Evolutionary conservation across 2,888 invertebrate genomes (phyloP).

Genomic region (Philhelius pedissequus): DNA sequence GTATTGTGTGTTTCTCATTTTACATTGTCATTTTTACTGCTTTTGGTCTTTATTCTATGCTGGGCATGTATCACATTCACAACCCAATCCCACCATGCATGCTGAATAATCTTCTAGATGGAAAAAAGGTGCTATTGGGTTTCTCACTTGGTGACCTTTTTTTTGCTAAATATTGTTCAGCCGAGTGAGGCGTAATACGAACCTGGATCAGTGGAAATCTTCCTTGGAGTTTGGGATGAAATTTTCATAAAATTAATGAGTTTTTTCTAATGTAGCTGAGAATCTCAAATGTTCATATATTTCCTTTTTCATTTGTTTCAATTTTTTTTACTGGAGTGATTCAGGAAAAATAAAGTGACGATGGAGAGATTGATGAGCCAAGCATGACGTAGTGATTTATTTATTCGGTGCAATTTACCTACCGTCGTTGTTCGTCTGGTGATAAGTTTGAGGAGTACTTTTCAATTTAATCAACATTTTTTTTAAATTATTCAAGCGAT

Average conservation of each 20-base stretch:
- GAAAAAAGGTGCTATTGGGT: constrained; percentile 31
- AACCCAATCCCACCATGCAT: neutral
- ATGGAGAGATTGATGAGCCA: constrained; percentile 57
- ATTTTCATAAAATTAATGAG: constrained; percentile 49
- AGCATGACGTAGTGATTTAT: constrained; percentile 29
- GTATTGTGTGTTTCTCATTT: neutral
- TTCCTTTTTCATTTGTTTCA: neutral
- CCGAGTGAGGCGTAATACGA: constrained; percentile 21
- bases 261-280: constrained; percentile 27
- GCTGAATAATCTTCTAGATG: constrained; percentile 24
- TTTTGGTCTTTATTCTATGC: constrained; percentile 12
- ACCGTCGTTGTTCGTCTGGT: neutral
- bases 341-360: constrained; percentile 42
- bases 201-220: constrained; percentile 1
- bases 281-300: neutral
- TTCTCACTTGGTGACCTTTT: constrained; percentile 44
- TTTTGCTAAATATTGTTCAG: constrained; percentile 36
- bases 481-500: neutral
- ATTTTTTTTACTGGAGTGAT: constrained; percentile 11
- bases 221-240: neutral
- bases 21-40: constrained; percentile 12
- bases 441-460: neutral
- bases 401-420: neutral
- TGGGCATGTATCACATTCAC: constrained; percentile 24
- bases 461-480: neutral